A percentile compares a stretch with the other conserved stretches of the same genome.
phyloP scores from a whole-genome alignment of 2,113 vertebrate genomes.

The Trichomycterus rosablanca region DNA sequence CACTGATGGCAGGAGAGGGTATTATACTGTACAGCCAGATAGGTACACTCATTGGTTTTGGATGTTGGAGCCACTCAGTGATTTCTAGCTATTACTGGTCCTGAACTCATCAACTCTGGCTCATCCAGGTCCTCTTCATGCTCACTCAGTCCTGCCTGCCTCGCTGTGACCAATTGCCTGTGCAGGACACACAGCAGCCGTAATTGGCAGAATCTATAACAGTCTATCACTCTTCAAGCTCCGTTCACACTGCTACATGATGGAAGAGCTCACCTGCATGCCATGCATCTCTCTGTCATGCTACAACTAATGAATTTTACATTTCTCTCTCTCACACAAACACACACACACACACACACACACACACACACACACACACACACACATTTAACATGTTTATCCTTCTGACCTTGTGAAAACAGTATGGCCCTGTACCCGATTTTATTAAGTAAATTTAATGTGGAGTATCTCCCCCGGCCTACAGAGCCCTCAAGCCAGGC shows the following conservation, averaged over 20 bases:
- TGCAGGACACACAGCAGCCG: constrained; percentile 35
- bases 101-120: constrained; percentile 48
- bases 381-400: no score
- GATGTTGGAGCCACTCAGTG: constrained; percentile 32
- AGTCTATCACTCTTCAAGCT: constrained; percentile 26
- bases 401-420: no score
- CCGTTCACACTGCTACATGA: constrained; percentile 15
- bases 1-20: no score
- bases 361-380: no score
- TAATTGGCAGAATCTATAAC: constrained; percentile 62
- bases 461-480: no score
- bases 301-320: no score
- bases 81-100: constrained; percentile 34
- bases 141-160: constrained; percentile 11
- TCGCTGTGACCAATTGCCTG: constrained; percentile 19
- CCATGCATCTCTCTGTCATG: constrained; percentile 22
- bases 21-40: no score
- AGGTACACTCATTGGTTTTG: constrained; percentile 21
- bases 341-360: no score
- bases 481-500: no score
- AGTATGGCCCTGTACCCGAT: no score
- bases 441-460: no score
- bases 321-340: no score
- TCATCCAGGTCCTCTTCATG: constrained; percentile 42
- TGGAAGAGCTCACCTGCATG: constrained; percentile 32